Percentiles rank a stretch among this genome's conserved stretches.
These are phyloP conservation scores for Orthosia gracilis DNA, from an alignment of 2,888 invertebrate genomes.

Conservation along the genomic window DNA sequence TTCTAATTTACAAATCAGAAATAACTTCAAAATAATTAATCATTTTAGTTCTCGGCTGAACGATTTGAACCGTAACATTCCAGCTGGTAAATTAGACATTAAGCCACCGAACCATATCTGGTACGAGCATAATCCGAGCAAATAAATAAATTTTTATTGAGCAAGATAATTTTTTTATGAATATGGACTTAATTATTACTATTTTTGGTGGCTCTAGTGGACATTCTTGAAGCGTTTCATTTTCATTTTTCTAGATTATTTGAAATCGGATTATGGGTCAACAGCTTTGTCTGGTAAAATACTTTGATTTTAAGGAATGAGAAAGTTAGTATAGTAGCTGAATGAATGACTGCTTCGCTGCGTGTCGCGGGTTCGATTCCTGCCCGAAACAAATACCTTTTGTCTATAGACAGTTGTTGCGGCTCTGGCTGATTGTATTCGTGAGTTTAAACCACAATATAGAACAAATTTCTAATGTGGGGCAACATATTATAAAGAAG, in stretches of 20 bases:
- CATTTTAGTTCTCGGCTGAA: not conserved
- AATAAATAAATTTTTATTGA: not conserved
- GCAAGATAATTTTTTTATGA: not conserved
- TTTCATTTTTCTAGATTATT: not conserved
- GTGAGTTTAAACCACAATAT: too few species aligned
- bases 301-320: too few species aligned
- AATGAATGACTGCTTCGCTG: too few species aligned
- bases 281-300: too few species aligned
- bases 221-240: not conserved
- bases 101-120: slow-evolving; percentile 12
- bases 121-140: slow-evolving; percentile 1
- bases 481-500: too few species aligned
- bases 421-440: too few species aligned
- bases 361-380: too few species aligned
- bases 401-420: too few species aligned
- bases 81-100: slow-evolving; percentile 10
- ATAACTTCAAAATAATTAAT: not conserved
- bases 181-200: not conserved
- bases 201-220: not conserved
- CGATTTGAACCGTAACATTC: slow-evolving; percentile 3
- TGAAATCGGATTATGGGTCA: too few species aligned
- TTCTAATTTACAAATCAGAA: not conserved
- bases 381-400: too few species aligned
- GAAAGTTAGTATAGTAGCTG: too few species aligned
- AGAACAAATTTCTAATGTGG: too few species aligned